Evolutionary conservation across 2,113 vertebrate species (phyloP), one percentile per base, ranked within the genome.

Genomic region (Chloroceryle aenea): DNA sequence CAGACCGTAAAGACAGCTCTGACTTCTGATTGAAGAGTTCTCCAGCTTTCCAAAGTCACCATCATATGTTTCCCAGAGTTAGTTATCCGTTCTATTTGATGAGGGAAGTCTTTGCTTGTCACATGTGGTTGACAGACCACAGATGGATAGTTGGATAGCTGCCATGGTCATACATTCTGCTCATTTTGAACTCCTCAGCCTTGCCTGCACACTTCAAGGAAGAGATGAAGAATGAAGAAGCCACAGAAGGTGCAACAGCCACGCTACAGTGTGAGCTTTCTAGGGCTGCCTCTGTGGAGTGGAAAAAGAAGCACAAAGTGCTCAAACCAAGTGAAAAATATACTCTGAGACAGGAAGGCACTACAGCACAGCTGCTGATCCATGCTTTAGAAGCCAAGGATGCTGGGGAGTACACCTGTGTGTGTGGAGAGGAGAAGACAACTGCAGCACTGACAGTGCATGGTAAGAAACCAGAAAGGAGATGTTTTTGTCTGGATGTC

Each of bases 221-320:
- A 38, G 97, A 97, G 63, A 43, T 99, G 94, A 98, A 88, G 93
- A 97, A 97, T 8, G 96, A 97, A 66, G 97, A 96, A 85, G 91
- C 84, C 80, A 81, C 86, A 1, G 96, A 97, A 95, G 96, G 96
- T 6, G 88, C 59, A 30, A 98, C 69, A 7, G 95, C 97, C 76
- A 97, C 63, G 0, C 95, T 99, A 29, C 86, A 40, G 7, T 99
- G 99, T 47, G 98, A 99, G 89, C 97, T 99, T 14, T 99, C 98
- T 34, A 98, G 98, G 79, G 38, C 45, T 42, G 96, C 94, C 26
- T 10, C 90, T 1, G 97, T 98, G 55, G 95, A 95, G 73, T 99
- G 98, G 98, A 97, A 90, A n/a, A 98, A 98, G 89, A 98, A 98
- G 6, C 93, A 94, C 43, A 90, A 97, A 85, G 95, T 92, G 43